These are phyloP conservation scores for Anas capensis DNA, from an alignment of 2,797 vertebrate species.

Conservation along the genomic window DNA sequence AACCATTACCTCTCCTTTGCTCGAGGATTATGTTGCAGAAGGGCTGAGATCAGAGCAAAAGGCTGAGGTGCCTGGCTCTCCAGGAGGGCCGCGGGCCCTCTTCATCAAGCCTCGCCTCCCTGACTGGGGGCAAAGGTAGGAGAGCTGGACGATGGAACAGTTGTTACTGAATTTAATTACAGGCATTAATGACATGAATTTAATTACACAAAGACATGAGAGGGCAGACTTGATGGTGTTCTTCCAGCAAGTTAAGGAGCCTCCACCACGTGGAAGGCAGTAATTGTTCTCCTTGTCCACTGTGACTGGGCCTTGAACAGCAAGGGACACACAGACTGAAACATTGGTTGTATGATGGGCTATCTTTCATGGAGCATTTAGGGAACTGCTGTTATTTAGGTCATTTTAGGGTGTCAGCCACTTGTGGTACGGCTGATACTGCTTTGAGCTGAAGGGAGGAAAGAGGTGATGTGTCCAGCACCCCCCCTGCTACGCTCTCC, in stretches of 20 bases:
- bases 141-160: background rate
- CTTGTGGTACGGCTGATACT: background rate
- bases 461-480: background rate
- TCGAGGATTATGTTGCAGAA: background rate
- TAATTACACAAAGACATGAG: background rate
- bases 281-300: background rate
- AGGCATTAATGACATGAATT: background rate
- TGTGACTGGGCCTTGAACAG: background rate
- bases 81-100: background rate
- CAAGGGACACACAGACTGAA: background rate
- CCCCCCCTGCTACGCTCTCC: fast-evolving
- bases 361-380: background rate
- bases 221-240: background rate
- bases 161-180: background rate
- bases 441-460: background rate
- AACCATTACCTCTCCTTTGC: background rate
- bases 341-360: background rate
- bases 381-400: background rate
- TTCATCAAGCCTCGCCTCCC: background rate
- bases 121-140: background rate
- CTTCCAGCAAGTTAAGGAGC: background rate
- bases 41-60: background rate
- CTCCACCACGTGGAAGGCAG: background rate
- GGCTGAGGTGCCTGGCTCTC: background rate
- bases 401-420: background rate